These are phyloP conservation scores for Phoeniculus purpureus DNA, from an alignment of 2,797 vertebrate species.

Conservation along the genomic window DNA sequence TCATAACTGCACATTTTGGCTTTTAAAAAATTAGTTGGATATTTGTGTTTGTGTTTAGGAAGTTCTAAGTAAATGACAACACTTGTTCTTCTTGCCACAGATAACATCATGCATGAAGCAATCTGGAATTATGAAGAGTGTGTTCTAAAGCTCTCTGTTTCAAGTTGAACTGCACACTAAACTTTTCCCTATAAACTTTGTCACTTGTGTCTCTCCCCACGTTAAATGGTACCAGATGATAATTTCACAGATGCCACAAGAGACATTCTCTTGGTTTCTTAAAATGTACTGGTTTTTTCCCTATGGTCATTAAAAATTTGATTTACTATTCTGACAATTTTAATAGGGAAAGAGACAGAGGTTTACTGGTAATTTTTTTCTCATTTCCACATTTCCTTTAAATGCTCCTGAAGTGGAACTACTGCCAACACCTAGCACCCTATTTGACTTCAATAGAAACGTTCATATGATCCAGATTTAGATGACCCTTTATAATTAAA, in stretches of 20 bases:
- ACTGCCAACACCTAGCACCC: neutral
- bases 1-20: neutral
- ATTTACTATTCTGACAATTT: slow-evolving; percentile 72
- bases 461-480: neutral
- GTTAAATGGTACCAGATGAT: slow-evolving; percentile 60
- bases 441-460: neutral
- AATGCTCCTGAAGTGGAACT: slow-evolving; percentile 25
- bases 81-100: neutral
- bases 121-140: neutral
- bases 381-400: slow-evolving; percentile 56
- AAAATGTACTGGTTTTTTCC: neutral
- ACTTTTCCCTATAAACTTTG: slow-evolving; percentile 27
- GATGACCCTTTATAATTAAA: neutral
- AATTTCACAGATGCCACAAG: slow-evolving; percentile 28
- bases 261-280: slow-evolving; percentile 31
- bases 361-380: slow-evolving; percentile 40
- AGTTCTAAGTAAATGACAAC: neutral
- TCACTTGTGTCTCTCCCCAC: slow-evolving; percentile 5
- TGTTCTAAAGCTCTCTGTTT: neutral
- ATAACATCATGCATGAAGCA: neutral
- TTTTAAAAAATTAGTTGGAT: neutral
- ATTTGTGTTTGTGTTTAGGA: neutral
- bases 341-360: slow-evolving; percentile 59
- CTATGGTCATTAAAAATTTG: slow-evolving; percentile 41
- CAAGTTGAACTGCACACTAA: neutral